Conservation (phyloP, 2,797 vertebrate genomes). For the Pantherophis alleghaniensis region DNA sequence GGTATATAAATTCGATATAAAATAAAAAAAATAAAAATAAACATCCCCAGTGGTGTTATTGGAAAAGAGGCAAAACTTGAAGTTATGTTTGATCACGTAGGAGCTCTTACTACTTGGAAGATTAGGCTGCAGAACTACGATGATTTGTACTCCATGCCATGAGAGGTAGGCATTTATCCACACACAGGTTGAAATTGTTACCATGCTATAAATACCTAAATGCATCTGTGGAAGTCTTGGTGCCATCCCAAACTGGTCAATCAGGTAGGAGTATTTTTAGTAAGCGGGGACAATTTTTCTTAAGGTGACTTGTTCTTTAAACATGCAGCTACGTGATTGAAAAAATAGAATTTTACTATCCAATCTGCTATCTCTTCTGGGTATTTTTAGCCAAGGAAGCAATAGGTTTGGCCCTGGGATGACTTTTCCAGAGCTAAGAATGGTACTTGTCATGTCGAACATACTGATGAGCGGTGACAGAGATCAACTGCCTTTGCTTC, state of each 20-base stretch:
- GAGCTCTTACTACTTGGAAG: not conserved
- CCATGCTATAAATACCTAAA: constrained; percentile 8
- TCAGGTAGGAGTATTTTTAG: constrained; percentile 12
- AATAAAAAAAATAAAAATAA: too few relatives aligned
- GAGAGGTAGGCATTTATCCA: not conserved
- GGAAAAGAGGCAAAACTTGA: not conserved
- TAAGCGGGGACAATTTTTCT: not conserved
- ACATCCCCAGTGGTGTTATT: not conserved
- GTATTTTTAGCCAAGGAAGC: constrained; percentile 56
- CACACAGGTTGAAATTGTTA: not conserved
- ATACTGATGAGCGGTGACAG: constrained; percentile 45
- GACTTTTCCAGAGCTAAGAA: constrained; percentile 33
- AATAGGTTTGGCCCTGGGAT: constrained; percentile 45
- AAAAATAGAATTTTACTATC: constrained; percentile 32
- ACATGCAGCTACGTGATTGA: constrained; percentile 20
- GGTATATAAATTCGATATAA: too few relatives aligned
- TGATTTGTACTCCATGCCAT: too few relatives aligned
- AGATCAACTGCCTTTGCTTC: not conserved
- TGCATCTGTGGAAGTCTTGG: not conserved
- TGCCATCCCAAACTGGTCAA: not conserved
- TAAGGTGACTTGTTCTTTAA: constrained; percentile 22
- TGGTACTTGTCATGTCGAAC: constrained; percentile 20
- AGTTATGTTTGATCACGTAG: not conserved
- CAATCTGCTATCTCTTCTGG: not conserved
- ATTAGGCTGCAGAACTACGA: not conserved